A percentile compares a stretch with the other conserved stretches of the same genome.
Evolutionary conservation across 1,140 invertebrate species (phyloP).

Genomic region (Drosophila chauvacae): DNA sequence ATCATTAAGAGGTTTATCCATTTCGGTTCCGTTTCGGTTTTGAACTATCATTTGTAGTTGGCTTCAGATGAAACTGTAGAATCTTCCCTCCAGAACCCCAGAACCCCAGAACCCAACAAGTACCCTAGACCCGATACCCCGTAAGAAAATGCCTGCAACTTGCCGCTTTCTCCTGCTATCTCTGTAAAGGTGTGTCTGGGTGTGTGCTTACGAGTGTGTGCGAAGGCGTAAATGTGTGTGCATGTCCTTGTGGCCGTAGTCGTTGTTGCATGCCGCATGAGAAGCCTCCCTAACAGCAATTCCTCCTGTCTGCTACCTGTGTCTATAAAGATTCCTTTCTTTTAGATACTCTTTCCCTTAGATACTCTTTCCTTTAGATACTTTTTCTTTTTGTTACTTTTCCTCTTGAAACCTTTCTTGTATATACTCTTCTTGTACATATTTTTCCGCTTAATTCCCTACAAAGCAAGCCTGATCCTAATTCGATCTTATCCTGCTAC

Average conservation of each 20-base stretch:
- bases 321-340: not conserved
- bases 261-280: constrained; percentile 41
- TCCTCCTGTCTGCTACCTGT: not conserved
- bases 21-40: constrained; percentile 36
- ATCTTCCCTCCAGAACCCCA: not conserved
- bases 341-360: not conserved
- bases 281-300: constrained; percentile 16
- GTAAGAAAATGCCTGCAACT: constrained; percentile 1
- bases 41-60: constrained; percentile 51
- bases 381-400: not conserved
- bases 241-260: constrained; percentile 17
- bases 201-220: constrained; percentile 22
- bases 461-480: not conserved
- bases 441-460: not conserved
- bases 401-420: too few species aligned
- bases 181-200: constrained; percentile 18
- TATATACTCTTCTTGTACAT: too few species aligned
- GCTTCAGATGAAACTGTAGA: constrained; percentile 36
- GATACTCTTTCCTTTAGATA: not conserved
- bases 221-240: constrained; percentile 27
- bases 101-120: not conserved
- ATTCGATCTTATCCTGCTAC: not conserved
- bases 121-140: too few species aligned
- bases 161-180: constrained; percentile 6
- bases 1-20: constrained; percentile 36